Base-by-base conservation (phyloP, 2,888 invertebrate species). In the Acleris literana region DNA sequence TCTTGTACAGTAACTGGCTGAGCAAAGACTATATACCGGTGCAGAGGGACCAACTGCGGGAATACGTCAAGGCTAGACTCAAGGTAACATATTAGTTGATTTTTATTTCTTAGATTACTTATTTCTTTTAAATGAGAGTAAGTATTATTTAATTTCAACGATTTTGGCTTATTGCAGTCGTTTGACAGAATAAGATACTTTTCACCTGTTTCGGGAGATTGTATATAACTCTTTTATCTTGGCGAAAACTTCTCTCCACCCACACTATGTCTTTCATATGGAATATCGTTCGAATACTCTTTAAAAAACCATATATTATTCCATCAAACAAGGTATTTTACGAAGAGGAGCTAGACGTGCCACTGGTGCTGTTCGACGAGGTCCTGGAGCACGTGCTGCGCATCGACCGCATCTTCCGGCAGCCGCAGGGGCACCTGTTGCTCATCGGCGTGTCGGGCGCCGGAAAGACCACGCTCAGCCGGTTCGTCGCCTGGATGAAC, bases 401-500 rank as follows among this genome's bases (percentile, higher is more conserved):
- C 76, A 99, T 99, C 84, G 99, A 99, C 93, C 95, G 99, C 82
- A 99, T 99, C 82, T 99, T 99, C 95, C 94, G 99, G 63, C 99
- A 99, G 88, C 99, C 99, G 7, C 99, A 99, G 86, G 99, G 99
- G 64, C 99, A 99, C 90, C 90, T 99, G 75, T 91, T 99, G 77
- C 94, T 99, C 7, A 99, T 99, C 81, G 99, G 99, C 72, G 99
- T 99, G 6, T 99, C 99, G 60, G 99, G 99, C 54, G 98, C 99
- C 72, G 99, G 99, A 73, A 99, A 99, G 93, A 99, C 99, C 1
- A 99, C 99, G 11, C 94, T 99, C 74, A 99, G 99, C 29, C 95
- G 99, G 73, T 99, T 99, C 88, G 99, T 99, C 43, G 99, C 99
- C 57, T 99, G 99, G 99, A 98, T 99, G 97, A 99, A 99, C 87